Conservation (phyloP, 2,113 vertebrate species). For the Tichodroma muraria region DNA sequence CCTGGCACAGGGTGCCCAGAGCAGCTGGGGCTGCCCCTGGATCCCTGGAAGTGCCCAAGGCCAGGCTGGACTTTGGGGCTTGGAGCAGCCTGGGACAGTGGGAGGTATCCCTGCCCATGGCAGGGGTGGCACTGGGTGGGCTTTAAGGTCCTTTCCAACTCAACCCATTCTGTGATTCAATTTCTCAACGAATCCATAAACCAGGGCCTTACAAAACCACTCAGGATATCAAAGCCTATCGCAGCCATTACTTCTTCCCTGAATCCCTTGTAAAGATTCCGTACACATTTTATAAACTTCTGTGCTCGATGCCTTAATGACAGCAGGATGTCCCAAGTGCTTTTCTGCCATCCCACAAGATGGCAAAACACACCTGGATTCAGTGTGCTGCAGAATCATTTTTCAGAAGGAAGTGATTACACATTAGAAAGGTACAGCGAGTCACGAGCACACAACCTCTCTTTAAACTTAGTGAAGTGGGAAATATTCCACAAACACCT, state of each 20-base stretch:
- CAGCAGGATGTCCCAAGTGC: neutral
- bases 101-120: neutral
- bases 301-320: neutral
- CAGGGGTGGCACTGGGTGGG: fast-evolving
- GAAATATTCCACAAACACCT: neutral
- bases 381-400: neutral
- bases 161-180: neutral
- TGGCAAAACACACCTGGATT: neutral
- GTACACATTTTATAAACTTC: neutral
- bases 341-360: neutral
- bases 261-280: neutral
- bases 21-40: neutral
- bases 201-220: neutral
- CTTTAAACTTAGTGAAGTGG: neutral
- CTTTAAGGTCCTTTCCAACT: fast-evolving
- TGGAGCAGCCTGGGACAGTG: neutral
- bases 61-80: neutral
- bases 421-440: neutral
- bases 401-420: neutral
- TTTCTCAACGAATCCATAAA: neutral
- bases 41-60: neutral
- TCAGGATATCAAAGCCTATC: neutral
- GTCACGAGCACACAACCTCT: neutral
- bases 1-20: neutral
- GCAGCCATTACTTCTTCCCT: neutral